Conservation (phyloP, 2,797 vertebrate species). For the Phoxinus dragarum region DNA sequence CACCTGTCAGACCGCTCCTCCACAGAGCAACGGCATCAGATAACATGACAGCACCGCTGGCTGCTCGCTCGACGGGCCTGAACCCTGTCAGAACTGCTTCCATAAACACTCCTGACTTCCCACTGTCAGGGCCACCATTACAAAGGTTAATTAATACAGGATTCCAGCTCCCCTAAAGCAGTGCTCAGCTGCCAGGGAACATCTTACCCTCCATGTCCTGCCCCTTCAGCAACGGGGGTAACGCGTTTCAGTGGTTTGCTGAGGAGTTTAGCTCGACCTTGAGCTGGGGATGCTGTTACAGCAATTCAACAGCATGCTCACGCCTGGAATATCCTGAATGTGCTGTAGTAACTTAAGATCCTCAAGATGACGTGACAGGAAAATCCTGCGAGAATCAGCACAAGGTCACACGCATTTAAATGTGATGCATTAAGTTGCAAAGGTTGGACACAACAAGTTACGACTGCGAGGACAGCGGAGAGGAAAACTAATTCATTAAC, state of each 20-base stretch:
- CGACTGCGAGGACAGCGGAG: constrained; percentile 1
- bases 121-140: constrained; percentile 75
- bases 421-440: constrained; percentile 43
- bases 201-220: constrained; percentile 67
- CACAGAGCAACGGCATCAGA: constrained; percentile 72
- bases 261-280: constrained; percentile 41
- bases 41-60: constrained; percentile 77
- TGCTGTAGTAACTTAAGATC: constrained; percentile 26
- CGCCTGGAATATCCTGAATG: constrained; percentile 38
- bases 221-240: constrained; percentile 33
- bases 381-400: constrained; percentile 21
- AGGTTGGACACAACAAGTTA: constrained; percentile 41
- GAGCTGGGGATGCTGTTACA: constrained; percentile 36
- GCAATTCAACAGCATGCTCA: constrained; percentile 21
- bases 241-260: constrained; percentile 30
- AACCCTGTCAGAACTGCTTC: constrained; percentile 81
- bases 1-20: constrained; percentile 76
- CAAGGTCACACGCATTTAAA: constrained; percentile 44
- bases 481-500: constrained; percentile 40
- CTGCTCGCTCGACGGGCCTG: constrained; percentile 71
- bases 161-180: constrained; percentile 66
- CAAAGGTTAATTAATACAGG: constrained; percentile 87
- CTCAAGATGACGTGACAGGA: constrained; percentile 35
- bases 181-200: constrained; percentile 71
- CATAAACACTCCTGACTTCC: constrained; percentile 76